Evolutionary conservation across 2,797 vertebrate genomes (phyloP), one percentile per base, ranked within the genome.

Genomic region (Thalassophryne amazonica): DNA sequence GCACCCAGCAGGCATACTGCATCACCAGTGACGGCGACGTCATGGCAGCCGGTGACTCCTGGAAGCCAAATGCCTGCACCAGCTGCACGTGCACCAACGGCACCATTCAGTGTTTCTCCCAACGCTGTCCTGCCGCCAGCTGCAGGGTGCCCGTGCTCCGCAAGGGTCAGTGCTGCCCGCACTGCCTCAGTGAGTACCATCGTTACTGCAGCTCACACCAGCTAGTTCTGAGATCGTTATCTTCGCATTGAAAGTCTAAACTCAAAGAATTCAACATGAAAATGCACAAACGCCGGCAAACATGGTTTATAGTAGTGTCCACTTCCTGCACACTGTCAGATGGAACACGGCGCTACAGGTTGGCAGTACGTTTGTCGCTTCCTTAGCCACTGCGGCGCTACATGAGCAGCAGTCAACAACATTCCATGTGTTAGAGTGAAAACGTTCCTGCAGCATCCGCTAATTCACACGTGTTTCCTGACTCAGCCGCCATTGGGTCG

Each of bases 101-200:
- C 67, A 91, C 81, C 53, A 81, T 93, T 73, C 85, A 88, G 81
- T 93, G 92, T 62, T 93, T 92, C 83, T 90, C 89, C 2, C 91
- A 91, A 73, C 83, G 69, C 40, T 93, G 92, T 60, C 89, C 87
- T 0, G 64, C 86, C 6, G 87, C 86, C 55, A 81, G 67, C 68
- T 93, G 92, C 81, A 74, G 91, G 59, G 87, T 92, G 35, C 91
- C 91, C 4, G 88, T 93, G 31, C 78, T 93, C 48, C 88, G 90
- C 53, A 93, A 93, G 71, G 91, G 91, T 69, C 92, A 93, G 80
- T 93, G 92, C 79, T 93, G 92, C 74, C 91, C 91, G 14, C 86
- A 91, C 59, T 93, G 91, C 69, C 85, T 92, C 7, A 91, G 92
- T 92, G 65, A 76, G 89, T 69, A 46, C 59, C 28, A 60, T 48